Conservation (phyloP, 2,888 invertebrate genomes). For the Panopea generosa region DNA sequence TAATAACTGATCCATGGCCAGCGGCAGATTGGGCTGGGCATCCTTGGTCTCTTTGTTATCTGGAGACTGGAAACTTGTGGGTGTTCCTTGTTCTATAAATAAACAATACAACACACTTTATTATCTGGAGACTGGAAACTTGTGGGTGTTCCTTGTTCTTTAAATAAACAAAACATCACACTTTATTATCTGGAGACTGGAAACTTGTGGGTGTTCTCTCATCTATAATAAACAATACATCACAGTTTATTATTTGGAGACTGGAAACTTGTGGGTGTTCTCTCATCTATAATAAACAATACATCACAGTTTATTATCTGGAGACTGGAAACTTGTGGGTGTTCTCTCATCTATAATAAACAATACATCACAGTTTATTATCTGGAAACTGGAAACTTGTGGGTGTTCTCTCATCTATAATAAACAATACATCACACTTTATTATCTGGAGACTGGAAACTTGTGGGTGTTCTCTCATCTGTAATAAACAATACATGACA, state of each 20-base stretch:
- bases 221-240: conserved; percentile 45
- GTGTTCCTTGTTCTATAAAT: conserved; percentile 69
- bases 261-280: conserved; percentile 76
- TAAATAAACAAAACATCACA: conserved; percentile 42
- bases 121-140: conserved; percentile 79
- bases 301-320: conserved; percentile 81
- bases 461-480: conserved; percentile 75
- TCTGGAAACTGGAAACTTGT: conserved; percentile 80
- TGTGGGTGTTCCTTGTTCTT: conserved; percentile 73
- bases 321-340: conserved; percentile 76
- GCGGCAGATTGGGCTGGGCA: conserved; percentile 90
- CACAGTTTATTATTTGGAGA: conserved; percentile 80
- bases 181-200: conserved; percentile 78
- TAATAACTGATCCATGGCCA: conserved; percentile 98
- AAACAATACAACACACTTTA: conserved; percentile 61
- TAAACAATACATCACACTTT: too few species aligned
- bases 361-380: too few species aligned
- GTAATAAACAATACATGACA: conserved; percentile 42
- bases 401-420: too few species aligned
- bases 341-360: too few species aligned
- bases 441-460: conserved; percentile 78
- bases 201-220: conserved; percentile 76
- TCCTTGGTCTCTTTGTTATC: conserved; percentile 80
- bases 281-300: too few species aligned
- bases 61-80: conserved; percentile 76